A percentile compares a stretch with the other conserved stretches of the same genome.
These are phyloP conservation scores for Lophotis ruficrista DNA, from an alignment of 2,113 vertebrate genomes.

Conservation along the genomic window DNA sequence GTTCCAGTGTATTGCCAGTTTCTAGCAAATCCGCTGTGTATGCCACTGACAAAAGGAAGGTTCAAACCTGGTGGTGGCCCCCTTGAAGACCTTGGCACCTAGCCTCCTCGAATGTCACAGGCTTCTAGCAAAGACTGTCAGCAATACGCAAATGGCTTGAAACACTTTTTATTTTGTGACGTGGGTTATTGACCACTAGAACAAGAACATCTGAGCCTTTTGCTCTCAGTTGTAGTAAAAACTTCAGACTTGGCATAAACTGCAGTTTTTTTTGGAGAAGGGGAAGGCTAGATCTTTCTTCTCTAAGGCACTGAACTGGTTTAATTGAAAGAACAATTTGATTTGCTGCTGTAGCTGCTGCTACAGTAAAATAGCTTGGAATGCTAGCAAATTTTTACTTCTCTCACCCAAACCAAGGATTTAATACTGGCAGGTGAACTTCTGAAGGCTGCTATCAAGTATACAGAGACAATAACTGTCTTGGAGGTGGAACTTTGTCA, in stretches of 20 bases:
- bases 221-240: conserved; percentile 51
- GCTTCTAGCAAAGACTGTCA: background rate
- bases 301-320: conserved; percentile 62
- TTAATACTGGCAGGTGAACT: conserved; percentile 76
- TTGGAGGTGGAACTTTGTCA: conserved; percentile 76
- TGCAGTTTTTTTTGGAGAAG: conserved; percentile 11
- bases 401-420: conserved; percentile 74
- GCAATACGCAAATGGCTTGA: background rate
- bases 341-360: conserved; percentile 72
- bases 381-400: conserved; percentile 71
- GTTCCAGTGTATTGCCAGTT: background rate
- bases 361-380: conserved; percentile 67
- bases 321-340: conserved; percentile 80
- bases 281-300: conserved; percentile 48
- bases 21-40: background rate
- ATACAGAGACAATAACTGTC: conserved; percentile 81
- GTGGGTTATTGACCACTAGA: background rate
- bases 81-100: background rate
- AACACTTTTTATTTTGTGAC: conserved; percentile 26
- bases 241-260: conserved; percentile 42
- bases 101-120: background rate
- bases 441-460: conserved; percentile 79
- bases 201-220: conserved; percentile 41
- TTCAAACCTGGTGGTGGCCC: background rate
- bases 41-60: background rate